Evolutionary conservation across 2,888 invertebrate species (phyloP).

Genomic region (Drosophila eohydei): DNA sequence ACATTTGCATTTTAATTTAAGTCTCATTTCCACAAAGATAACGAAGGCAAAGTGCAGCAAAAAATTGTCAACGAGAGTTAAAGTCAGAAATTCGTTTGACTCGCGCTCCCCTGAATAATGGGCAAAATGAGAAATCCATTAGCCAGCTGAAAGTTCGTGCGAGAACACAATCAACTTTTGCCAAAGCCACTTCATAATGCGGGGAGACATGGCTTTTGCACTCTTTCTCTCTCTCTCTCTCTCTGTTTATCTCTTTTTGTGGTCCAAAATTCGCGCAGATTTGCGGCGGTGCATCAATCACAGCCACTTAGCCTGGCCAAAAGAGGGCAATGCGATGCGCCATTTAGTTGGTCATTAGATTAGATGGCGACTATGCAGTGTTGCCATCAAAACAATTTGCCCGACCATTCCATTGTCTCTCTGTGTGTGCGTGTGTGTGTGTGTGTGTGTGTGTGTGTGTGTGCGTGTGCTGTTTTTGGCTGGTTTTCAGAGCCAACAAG

Average conservation of each 20-base stretch:
- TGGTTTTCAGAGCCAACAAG: conserved; percentile 41
- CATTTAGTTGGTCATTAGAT: conserved; percentile 55
- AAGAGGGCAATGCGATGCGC: conserved; percentile 30
- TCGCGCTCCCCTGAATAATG: background rate
- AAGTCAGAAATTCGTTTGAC: background rate
- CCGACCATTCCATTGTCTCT: background rate
- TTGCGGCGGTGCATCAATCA: conserved; percentile 46
- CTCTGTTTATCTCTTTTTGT: background rate
- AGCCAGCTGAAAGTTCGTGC: conserved; percentile 7
- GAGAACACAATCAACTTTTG: conserved; percentile 10
- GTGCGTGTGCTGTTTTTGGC: conserved; percentile 36
- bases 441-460: conserved; percentile 10
- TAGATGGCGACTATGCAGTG: conserved; percentile 16
- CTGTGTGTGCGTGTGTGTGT: background rate
- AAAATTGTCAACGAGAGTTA: background rate
- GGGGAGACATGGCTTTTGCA: background rate
- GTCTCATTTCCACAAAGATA: no score
- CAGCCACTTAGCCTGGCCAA: conserved; percentile 22
- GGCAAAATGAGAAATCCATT: conserved; percentile 1
- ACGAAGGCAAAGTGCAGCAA: background rate
- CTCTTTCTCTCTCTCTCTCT: background rate
- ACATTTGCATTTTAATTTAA: conserved; percentile 1
- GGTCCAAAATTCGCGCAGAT: conserved; percentile 6
- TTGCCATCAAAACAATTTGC: conserved; percentile 55
- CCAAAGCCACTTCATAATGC: conserved; percentile 14